Evolutionary conservation across 2,113 vertebrate genomes (phyloP), one percentile per base, ranked within the genome.

Genomic region (Kryptolebias marmoratus): DNA sequence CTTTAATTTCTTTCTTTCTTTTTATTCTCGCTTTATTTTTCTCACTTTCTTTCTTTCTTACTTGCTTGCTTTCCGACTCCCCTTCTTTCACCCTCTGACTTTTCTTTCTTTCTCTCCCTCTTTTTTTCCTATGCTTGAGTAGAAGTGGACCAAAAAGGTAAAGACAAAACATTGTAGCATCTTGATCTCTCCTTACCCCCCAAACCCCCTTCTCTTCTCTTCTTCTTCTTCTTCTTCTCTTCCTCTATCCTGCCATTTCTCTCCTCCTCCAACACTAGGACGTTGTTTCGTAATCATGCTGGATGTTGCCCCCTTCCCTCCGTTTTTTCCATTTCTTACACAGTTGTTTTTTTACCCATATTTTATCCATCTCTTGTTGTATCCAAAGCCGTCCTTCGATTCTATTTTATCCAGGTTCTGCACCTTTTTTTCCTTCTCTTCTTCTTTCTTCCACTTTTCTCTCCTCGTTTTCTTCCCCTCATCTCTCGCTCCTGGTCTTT

Each of bases 121-220:
- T 94, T 94, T 95, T 95, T 95, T 95, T 95, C 95, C 95, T 95
- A 96, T 95, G 96, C 95, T 96, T 96, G 95, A 96, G 95, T 97
- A 97, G 96, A 96, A 97, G 96, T 97, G 96, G 96, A 97, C 93
- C 96, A 96, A 96, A 97, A 97, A 97, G 96, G 96, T 97, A 97
- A 97, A 95, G 92, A 94, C 94, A 95, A 88, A 89, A 94, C 89
- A 93, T 90, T 94, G 93, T 92, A 94, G 93, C 93, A 92, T 92
- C 89, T 92, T 92, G 91, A 91, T 87, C 86, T 92, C 85, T 88
- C 88, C 79, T 86, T 89, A 72, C 68, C 80, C 82, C 83, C 81
- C 75, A 18, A 42, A 50, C 42, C 66, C 71, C 77, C 61, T 65
- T 79, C 78, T 77, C 84, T 69, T 68, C 60, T 81, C 78, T 87